Percentiles rank a stretch among this genome's conserved stretches.
Evolutionary conservation across 2,888 invertebrate species (phyloP).

Genomic region (Acronicta leporina): DNA sequence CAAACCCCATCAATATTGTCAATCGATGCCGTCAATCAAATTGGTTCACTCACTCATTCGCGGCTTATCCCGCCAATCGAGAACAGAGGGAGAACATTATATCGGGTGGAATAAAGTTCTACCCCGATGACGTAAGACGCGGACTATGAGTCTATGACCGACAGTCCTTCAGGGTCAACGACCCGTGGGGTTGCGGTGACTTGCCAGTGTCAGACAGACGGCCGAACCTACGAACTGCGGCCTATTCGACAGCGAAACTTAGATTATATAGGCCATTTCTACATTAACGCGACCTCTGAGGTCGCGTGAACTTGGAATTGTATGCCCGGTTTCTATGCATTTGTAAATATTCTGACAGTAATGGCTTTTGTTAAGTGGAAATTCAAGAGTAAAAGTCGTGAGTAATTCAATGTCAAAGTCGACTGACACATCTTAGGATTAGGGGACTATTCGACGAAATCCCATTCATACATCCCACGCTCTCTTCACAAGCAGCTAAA

Average conservation of each 20-base stretch:
- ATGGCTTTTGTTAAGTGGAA: conserved; percentile 15
- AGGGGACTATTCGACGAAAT: conserved; percentile 6
- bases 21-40: conserved; percentile 48
- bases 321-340: conserved; percentile 15
- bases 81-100: conserved; percentile 15
- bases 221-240: conserved; percentile 18
- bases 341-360: conserved; percentile 10
- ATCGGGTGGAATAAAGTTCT: conserved; percentile 29
- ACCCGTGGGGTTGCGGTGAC: conserved; percentile 61
- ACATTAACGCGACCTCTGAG: conserved; percentile 22
- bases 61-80: conserved; percentile 34
- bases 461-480: conserved; percentile 45
- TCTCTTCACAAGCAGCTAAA: conserved; percentile 34
- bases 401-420: conserved; percentile 32
- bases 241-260: conserved; percentile 28
- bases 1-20: conserved; percentile 48
- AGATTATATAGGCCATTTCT: conserved; percentile 43
- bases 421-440: conserved; percentile 7
- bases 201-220: conserved; percentile 57
- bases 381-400: conserved; percentile 20
- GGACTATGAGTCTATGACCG: conserved; percentile 51
- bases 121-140: conserved; percentile 48
- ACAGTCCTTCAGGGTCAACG: conserved; percentile 55
- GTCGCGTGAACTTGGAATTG: conserved; percentile 41
- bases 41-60: conserved; percentile 43